Base-by-base conservation (phyloP, 1,140 invertebrate genomes). In the Agraylea sexmaculata region DNA sequence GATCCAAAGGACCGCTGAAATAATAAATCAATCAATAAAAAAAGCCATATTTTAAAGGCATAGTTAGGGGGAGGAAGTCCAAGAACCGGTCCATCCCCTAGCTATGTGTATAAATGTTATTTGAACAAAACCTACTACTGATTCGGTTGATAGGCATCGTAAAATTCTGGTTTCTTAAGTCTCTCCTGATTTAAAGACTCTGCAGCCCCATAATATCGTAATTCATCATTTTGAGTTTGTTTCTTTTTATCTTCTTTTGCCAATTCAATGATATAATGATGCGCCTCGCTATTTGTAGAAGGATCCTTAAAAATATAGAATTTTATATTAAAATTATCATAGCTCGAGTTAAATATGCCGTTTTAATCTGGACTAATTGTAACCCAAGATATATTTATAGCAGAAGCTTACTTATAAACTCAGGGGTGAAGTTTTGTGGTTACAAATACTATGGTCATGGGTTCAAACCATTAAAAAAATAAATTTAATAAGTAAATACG, bases 171-270 rank as follows among this genome's bases (percentile, higher is more conserved):
- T 2, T 28, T 32, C 36, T 32, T 35, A 2, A 23, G 17, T 12
- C 29, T 15, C 2, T 40, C 31, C 10, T 2, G n/a, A 20, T 49
- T 46, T 15, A 31, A 43, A 2, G 47, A 43, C 23, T 31, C 37
- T 1, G 47, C 47, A 6, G 47, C 47, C 22, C 47, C 47, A 36
- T 49, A 49, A 32, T 49, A 49, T 29, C 40, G 42, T 25, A 39
- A n/a, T n/a, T n/a, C n/a, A n/a, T n/a, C n/a, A n/a, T n/a, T n/a
- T n/a, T 47, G 46, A 3, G 45, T 43, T 20, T 34, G 40, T 16
- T 42, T 20, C 4, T 43, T 22, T 2, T 41, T 16, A 2, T 43
- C 40, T 4, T 22, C 21, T 3, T 21, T 2, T 3, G 40, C 31
- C 8, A 41, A 27, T 17, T 47, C 16, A n/a, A 47, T 47, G 15